Evolutionary conservation across 2,888 invertebrate genomes (phyloP).

Genomic region (Labia minor): DNA sequence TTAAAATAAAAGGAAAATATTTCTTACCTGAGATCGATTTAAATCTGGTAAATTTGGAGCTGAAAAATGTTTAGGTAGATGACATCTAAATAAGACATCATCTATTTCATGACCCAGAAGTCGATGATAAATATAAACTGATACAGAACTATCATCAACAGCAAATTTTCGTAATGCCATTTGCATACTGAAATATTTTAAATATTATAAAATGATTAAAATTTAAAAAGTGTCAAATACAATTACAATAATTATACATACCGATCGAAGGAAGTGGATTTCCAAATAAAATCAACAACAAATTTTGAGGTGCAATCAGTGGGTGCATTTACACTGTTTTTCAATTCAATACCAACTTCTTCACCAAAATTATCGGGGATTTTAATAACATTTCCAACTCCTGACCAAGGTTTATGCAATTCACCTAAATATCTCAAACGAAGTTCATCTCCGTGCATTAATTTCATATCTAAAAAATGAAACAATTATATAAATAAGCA

Average conservation of each 20-base stretch:
- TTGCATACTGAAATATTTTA: slow-evolving; percentile 64
- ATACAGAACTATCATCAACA: slow-evolving; percentile 91
- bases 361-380: slow-evolving; percentile 94
- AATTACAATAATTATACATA: no score
- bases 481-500: neutral
- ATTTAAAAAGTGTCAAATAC: neutral
- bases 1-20: neutral
- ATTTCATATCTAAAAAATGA: slow-evolving; percentile 67
- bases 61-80: slow-evolving; percentile 90
- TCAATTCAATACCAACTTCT: slow-evolving; percentile 94
- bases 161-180: slow-evolving; percentile 89
- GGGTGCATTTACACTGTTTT: slow-evolving; percentile 83
- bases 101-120: slow-evolving; percentile 90
- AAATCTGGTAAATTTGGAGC: slow-evolving; percentile 96
- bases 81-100: slow-evolving; percentile 81
- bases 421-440: slow-evolving; percentile 87
- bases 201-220: slow-evolving; percentile 20
- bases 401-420: slow-evolving; percentile 90
- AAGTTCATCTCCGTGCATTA: slow-evolving; percentile 98
- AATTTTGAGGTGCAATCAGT: slow-evolving; percentile 91
- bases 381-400: slow-evolving; percentile 94
- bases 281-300: slow-evolving; percentile 98
- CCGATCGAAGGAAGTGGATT: slow-evolving; percentile 95
- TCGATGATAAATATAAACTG: slow-evolving; percentile 94
- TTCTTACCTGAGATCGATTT: slow-evolving; percentile 77